Base-by-base conservation (phyloP, 2,888 invertebrate genomes). In the Heliconius cydno region DNA sequence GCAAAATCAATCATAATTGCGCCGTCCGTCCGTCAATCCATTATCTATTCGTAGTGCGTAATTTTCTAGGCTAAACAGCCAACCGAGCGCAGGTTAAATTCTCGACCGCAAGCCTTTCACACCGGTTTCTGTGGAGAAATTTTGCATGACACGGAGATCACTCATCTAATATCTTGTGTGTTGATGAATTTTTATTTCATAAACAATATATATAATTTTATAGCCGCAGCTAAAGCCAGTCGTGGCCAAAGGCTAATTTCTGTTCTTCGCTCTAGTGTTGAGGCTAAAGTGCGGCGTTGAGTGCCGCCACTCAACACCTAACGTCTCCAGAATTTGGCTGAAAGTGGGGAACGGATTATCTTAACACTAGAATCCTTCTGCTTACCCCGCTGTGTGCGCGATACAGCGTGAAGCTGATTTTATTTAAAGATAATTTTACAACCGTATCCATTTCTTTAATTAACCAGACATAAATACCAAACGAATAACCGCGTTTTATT, bases 101-200 rank as follows among this genome's bases (percentile, higher is more conserved):
- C 77, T 80, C 77, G 77, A 41, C 77, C 65, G 74, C 73, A 73
- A 70, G 82, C 80, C 84, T 85, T 84, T 85, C 84, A 84, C 82
- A 85, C 85, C 84, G 84, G 85, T 85, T 83, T 80, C 79, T 78
- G 80, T 72, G 81, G 83, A 82, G 84, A 84, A 84, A 84, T 84
- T 83, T 82, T 76, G 74, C 78, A 28, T 78, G 78, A 79, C 79
- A 79, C 78, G 76, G 79, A 78, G 73, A 80, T 76, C 60, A 63
- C 73, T 68, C 77, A 67, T 57, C 76, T 76, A 79, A 76, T 70
- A 57, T 2, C 73, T 78, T 66, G 67, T 52, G 72, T 66, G 74
- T 15, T 77, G 75, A 75, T 71, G 65, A 52, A 52, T 46, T 77
- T 75, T 65, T 65, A 22, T 75, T 75, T 75, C 19, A 65, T 5